phyloP scores from a whole-genome alignment of 2,113 vertebrate genomes.

The Martes martes region DNA sequence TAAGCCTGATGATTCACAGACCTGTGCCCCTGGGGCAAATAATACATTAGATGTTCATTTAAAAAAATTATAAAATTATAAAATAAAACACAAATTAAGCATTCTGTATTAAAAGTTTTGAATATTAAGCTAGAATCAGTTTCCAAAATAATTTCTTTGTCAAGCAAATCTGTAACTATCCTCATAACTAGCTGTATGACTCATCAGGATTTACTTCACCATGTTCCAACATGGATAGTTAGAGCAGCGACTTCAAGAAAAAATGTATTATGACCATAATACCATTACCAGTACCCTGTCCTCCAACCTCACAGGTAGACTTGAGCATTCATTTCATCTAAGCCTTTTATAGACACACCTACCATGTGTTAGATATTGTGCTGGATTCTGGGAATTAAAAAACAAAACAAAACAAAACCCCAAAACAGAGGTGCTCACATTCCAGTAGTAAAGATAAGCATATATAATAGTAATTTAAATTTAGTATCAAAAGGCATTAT shows the following conservation, averaged over 20 bases:
- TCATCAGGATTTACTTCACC: background rate
- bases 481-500: background rate
- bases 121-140: background rate
- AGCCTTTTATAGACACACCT: background rate
- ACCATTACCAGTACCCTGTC: background rate
- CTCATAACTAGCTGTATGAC: background rate
- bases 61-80: no score
- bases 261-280: conserved; percentile 37
- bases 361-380: background rate
- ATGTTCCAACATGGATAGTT: background rate
- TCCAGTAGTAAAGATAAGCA: background rate
- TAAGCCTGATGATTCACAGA: no score
- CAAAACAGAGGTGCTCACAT: background rate
- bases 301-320: background rate
- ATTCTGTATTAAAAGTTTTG: background rate
- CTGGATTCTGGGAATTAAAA: background rate
- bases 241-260: background rate
- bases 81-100: background rate
- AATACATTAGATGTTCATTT: no score
- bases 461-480: background rate
- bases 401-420: background rate
- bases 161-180: background rate
- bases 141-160: background rate
- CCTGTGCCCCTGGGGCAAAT: no score
- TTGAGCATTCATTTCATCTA: background rate